A percentile compares a stretch with the other conserved stretches of the same genome.
phyloP scores from a whole-genome alignment of 2,797 vertebrate species.

The Perodicticus potto region DNA sequence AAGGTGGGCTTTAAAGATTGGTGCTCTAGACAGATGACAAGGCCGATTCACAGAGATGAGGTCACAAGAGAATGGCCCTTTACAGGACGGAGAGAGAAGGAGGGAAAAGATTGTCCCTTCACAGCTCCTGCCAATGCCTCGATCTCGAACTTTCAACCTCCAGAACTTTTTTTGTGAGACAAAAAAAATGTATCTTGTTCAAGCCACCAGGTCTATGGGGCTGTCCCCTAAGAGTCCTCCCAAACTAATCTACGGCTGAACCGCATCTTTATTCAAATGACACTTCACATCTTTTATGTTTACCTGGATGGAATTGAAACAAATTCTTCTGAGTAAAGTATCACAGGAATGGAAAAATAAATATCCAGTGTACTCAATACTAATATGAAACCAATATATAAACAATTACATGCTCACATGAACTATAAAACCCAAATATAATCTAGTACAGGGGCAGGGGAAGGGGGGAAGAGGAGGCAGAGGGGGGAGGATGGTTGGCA shows the following conservation, averaged over 20 bases:
- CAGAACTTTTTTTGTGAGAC: neutral
- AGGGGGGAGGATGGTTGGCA: no score
- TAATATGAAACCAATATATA: no score
- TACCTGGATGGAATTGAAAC: no score
- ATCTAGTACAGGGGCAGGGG: no score
- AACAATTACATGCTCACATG: no score
- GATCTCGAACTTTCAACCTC: neutral
- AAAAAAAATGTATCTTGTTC: neutral
- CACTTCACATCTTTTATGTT: no score
- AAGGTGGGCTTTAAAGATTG: neutral
- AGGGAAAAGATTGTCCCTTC: accelerated
- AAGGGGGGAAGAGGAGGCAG: no score
- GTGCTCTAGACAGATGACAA: neutral
- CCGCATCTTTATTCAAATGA: neutral
- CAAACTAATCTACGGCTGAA: neutral
- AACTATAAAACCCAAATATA: no score
- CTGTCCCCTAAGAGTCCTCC: neutral
- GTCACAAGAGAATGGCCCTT: neutral
- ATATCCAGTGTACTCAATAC: no score
- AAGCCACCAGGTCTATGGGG: neutral
- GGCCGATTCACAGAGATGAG: neutral
- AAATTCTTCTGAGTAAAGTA: no score
- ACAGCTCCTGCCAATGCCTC: accelerated
- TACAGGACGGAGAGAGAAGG: neutral
- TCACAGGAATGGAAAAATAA: no score